Percentiles rank a stretch among this genome's conserved stretches.
Evolutionary conservation across 2,113 vertebrate species (phyloP).

Genomic region (Eurystomus gularis): DNA sequence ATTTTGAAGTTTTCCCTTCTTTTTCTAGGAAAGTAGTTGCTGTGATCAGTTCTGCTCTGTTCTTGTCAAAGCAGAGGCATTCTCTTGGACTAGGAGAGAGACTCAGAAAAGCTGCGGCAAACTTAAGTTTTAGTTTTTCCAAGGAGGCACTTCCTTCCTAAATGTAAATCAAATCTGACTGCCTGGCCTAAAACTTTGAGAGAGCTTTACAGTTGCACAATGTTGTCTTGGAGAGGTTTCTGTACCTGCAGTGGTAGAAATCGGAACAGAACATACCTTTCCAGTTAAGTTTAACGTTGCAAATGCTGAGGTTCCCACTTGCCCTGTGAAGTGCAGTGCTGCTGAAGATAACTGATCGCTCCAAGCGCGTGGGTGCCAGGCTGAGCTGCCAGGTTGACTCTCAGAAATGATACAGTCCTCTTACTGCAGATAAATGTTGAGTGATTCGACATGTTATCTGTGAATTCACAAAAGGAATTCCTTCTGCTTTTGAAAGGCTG

Average conservation of each 20-base stretch:
- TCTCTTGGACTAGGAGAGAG: neutral
- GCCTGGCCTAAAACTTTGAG: neutral
- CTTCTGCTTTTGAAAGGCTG: neutral
- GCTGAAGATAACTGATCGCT: neutral
- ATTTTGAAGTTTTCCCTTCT: neutral
- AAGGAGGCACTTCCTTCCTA: neutral
- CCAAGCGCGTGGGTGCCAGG: neutral
- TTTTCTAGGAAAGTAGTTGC: fast-evolving
- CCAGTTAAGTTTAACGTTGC: neutral
- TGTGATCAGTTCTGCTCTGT: neutral
- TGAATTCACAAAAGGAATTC: neutral
- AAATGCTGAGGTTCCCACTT: fast-evolving
- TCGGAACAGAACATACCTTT: fast-evolving
- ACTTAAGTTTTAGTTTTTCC: neutral
- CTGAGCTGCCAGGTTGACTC: neutral
- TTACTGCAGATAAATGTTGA: neutral
- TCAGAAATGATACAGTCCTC: neutral
- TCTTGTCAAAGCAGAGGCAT: neutral
- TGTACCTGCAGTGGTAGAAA: neutral
- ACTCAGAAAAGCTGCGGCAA: neutral
- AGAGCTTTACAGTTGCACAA: neutral
- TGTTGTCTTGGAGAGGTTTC: neutral
- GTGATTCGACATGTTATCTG: neutral
- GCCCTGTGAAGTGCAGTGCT: neutral
- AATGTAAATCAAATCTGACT: neutral